Evolutionary conservation across 2,797 vertebrate species (phyloP), one percentile per base, ranked within the genome.

Genomic region (Chelidonichthys spinosus): DNA sequence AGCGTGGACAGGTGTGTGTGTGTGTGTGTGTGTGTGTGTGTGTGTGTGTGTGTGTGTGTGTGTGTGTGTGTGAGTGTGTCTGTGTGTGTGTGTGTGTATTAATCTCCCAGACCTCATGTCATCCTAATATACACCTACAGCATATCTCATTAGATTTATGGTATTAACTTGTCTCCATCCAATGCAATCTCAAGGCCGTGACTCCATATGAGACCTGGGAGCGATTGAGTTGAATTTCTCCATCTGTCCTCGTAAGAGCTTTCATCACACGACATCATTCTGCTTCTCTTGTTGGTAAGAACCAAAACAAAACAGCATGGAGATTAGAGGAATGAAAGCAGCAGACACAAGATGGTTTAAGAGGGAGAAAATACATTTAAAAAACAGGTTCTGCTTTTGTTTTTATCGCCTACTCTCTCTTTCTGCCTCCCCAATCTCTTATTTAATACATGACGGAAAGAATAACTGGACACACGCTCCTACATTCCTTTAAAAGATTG

Each of bases 381-480:
- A 13, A 43, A 63, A 33, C 65, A 35, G 7, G 32, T 44, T 63
- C 17, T 46, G 9, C 63, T 54, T 63, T 50, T 69, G 25, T 64
- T 33, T 69, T 46, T 46, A 40, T 63, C 33, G 36, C 35, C 33
- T 8, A 18, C 40, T 59, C 35, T 37, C 33, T 43, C 44, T 8
- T 13, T 44, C 58, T 50, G 43, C 54, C 68, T 75, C 63, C 39
- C 42, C 10, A 72, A 81, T 69, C 76, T 64, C 25, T 18, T 52
- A 50, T 79, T 85, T 71, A 68, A 56, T 43, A 65, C 67, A 69
- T 7, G 18, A 68, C 2, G 42, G 62, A 74, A 40, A 63, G 61
- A 79, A 75, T 73, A 52, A 67, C 71, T 83, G 77, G 72, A 62
- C 9, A 4, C 36, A 4, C 36, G 3, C 37, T 78, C 73, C 79